phyloP scores from a whole-genome alignment of 2,797 vertebrate species.

The Rhincodon typus region DNA sequence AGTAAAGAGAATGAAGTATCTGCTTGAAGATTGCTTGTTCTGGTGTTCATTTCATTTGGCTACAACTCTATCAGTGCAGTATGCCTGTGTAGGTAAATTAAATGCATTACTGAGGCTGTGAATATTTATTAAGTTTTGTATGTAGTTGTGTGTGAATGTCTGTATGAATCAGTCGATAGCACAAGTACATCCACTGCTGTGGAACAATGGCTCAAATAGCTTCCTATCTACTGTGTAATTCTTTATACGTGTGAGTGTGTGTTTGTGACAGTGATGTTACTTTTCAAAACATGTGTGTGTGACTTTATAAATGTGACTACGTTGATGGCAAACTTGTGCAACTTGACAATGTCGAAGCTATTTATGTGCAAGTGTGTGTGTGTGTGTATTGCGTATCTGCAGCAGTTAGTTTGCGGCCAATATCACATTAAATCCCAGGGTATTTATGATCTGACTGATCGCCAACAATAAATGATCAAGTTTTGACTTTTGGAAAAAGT shows the following conservation, averaged over 20 bases:
- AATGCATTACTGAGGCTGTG: background rate
- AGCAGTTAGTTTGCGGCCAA: background rate
- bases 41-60: background rate
- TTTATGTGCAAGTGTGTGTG: too few species aligned
- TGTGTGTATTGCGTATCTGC: background rate
- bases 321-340: background rate
- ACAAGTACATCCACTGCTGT: background rate
- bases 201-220: background rate
- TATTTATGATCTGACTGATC: too few species aligned
- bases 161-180: background rate
- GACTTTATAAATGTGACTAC: background rate
- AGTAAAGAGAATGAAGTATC: background rate
- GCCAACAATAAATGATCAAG: too few species aligned
- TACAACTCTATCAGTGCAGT: background rate
- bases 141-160: background rate
- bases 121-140: background rate
- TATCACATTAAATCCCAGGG: too few species aligned
- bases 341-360: background rate
- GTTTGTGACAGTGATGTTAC: too few species aligned
- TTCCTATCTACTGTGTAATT: background rate
- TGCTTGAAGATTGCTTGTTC: background rate
- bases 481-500: too few species aligned
- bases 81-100: background rate
- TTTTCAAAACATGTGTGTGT: background rate
- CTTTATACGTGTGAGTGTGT: background rate